Conservation (phyloP, 2,888 invertebrate genomes). For the Digitonthophagus gazella region DNA sequence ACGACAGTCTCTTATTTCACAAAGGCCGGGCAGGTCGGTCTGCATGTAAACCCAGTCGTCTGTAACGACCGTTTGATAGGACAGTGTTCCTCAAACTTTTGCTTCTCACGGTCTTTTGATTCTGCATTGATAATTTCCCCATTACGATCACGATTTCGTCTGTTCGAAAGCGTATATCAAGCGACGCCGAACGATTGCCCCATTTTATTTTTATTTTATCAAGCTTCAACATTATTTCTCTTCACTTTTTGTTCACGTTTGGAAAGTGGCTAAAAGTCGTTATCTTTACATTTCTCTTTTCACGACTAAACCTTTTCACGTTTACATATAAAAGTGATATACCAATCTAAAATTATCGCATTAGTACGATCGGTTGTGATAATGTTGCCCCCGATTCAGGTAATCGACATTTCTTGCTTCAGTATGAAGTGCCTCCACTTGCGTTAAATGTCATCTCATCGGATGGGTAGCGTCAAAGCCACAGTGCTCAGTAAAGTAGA, state of each 20-base stretch:
- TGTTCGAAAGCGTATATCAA: background rate
- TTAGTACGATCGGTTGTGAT: background rate
- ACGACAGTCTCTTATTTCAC: constrained; percentile 10
- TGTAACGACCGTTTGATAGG: constrained; percentile 15
- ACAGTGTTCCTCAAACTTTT: constrained; percentile 1
- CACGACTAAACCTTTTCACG: background rate
- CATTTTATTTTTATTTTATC: background rate
- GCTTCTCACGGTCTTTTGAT: background rate
- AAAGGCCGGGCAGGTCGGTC: constrained; percentile 1
- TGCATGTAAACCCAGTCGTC: constrained; percentile 8
- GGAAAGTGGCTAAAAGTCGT: background rate
- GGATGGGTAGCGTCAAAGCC: background rate
- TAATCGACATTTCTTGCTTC: background rate
- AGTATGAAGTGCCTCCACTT: background rate
- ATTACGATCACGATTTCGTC: background rate
- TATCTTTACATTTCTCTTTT: background rate
- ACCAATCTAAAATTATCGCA: background rate
- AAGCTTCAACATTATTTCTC: no score
- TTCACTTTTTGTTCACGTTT: no score
- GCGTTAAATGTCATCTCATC: background rate
- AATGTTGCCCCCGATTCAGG: background rate
- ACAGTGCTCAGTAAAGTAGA: background rate
- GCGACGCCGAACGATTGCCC: background rate
- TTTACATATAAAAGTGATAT: background rate
- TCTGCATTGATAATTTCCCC: background rate